A percentile compares a stretch with the other conserved stretches of the same genome.
These are phyloP conservation scores for Bolinopsis microptera DNA, from an alignment of 37 sponge, comb jelly and placozoan species.

Conservation along the genomic window DNA sequence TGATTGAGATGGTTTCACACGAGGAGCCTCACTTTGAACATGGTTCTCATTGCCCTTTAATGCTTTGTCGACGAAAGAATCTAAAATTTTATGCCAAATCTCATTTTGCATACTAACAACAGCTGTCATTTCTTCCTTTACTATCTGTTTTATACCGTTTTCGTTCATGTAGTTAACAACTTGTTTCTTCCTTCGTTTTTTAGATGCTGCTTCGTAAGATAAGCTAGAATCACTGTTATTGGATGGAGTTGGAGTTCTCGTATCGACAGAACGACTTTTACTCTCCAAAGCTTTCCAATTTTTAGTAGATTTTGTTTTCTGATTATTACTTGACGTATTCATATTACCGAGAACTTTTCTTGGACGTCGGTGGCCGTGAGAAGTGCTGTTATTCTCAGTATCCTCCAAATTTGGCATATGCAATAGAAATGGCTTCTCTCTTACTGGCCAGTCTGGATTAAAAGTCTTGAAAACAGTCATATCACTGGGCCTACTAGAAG, in stretches of 20 bases:
- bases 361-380: background rate
- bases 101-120: conserved; percentile 60
- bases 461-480: conserved; percentile 7
- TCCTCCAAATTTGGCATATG: background rate
- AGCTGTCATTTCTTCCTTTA: conserved; percentile 58
- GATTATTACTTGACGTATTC: background rate
- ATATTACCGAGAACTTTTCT: conserved; percentile 8
- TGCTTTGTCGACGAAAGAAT: conserved; percentile 37
- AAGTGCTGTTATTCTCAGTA: background rate
- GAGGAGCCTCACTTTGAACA: background rate
- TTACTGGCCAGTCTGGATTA: background rate
- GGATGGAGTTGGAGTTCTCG: background rate
- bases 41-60: background rate
- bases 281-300: background rate
- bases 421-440: conserved; percentile 2
- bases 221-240: background rate
- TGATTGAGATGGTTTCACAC: background rate
- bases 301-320: background rate
- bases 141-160: conserved; percentile 19
- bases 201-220: background rate
- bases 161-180: background rate
- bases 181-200: background rate
- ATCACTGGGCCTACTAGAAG: background rate
- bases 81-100: conserved; percentile 60
- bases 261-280: background rate